A percentile compares a stretch with the other conserved stretches of the same genome.
These are phyloP conservation scores for Sthenelais limicola DNA, from an alignment of 2,888 invertebrate genomes.

Conservation along the genomic window DNA sequence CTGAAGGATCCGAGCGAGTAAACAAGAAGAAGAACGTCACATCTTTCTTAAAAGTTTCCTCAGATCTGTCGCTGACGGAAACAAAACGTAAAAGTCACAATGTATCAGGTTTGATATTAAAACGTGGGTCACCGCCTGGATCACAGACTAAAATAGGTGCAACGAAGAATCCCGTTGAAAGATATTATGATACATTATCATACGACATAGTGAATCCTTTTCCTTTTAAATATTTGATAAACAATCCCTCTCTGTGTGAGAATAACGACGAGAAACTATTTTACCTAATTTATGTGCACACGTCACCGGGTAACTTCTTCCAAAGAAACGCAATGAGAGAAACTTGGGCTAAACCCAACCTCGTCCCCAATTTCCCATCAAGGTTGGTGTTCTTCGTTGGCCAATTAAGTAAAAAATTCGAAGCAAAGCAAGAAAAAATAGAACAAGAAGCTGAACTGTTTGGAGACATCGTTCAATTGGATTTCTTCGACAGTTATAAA, in stretches of 20 bases:
- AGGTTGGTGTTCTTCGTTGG: constrained; percentile 24
- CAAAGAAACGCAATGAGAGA: background rate
- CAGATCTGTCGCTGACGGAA: no score
- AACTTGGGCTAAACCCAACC: constrained; percentile 9
- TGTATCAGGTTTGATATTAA: no score
- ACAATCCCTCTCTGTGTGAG: background rate
- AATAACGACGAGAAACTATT: background rate
- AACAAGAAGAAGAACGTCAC: no score
- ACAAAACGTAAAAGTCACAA: no score
- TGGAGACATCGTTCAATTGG: constrained; percentile 9
- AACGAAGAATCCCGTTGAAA: no score
- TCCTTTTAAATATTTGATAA: background rate
- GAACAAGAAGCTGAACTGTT: background rate
- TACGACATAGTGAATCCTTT: constrained; percentile 7
- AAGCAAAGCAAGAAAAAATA: background rate
- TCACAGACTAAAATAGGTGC: no score
- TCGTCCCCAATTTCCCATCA: constrained; percentile 19
- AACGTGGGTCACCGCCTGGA: no score
- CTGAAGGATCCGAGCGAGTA: no score
- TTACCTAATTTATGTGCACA: constrained; percentile 25
- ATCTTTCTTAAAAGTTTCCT: no score
- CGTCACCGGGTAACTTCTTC: background rate
- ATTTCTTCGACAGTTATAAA: constrained; percentile 3
- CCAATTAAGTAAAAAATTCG: background rate
- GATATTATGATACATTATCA: background rate